These are phyloP conservation scores for Caerostris extrusa DNA, from an alignment of 1,140 invertebrate species.

Conservation along the genomic window DNA sequence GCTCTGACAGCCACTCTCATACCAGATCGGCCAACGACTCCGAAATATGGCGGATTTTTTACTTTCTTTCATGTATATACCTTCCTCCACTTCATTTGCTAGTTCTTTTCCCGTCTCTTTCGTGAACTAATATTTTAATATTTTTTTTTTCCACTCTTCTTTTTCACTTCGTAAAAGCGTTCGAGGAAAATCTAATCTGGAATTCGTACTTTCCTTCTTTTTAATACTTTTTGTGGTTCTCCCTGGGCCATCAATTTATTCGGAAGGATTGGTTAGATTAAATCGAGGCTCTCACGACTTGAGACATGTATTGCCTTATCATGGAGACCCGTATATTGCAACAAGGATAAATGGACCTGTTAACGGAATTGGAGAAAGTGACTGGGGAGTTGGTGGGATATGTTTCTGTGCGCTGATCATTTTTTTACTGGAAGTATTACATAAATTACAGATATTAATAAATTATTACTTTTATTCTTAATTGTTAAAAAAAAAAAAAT, in stretches of 20 bases:
- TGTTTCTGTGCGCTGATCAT: too few relatives aligned
- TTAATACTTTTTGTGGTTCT: neutral
- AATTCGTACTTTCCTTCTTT: neutral
- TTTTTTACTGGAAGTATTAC: too few relatives aligned
- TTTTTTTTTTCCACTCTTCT: neutral
- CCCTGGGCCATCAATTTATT: neutral
- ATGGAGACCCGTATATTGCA: too few relatives aligned
- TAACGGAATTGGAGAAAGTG: too few relatives aligned
- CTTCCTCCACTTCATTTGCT: neutral
- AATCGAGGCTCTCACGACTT: neutral
- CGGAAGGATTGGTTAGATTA: neutral
- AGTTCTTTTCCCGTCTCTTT: neutral
- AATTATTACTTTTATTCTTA: too few relatives aligned
- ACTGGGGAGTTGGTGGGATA: too few relatives aligned
- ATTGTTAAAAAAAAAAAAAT: too few relatives aligned
- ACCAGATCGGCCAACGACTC: neutral
- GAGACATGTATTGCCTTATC: too few relatives aligned
- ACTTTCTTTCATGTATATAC: neutral
- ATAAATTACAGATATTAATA: too few relatives aligned
- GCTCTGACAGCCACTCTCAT: constrained; percentile 7
- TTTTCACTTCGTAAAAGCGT: neutral
- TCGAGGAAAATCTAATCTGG: constrained; percentile 12
- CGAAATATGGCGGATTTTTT: neutral
- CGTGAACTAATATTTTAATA: constrained; percentile 12
- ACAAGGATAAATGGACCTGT: too few relatives aligned